Evolutionary conservation across 2,113 vertebrate species (phyloP), one percentile per base, ranked within the genome.

Genomic region (Thunnus thynnus): DNA sequence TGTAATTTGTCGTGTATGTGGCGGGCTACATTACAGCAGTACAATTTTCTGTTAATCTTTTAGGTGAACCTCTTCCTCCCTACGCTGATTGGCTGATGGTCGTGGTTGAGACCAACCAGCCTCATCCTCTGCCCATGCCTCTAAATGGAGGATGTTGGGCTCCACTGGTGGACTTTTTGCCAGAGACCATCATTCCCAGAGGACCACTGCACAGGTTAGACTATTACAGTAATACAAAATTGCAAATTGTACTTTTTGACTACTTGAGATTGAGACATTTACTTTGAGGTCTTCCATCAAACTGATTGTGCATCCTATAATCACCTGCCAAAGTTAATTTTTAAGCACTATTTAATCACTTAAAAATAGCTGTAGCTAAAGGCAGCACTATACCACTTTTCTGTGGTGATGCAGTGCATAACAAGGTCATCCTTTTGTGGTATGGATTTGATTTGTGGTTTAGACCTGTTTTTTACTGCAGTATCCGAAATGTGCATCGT

Each of bases 61-160:
- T 56, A 99, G 98, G 97, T 93, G 98, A 99, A 86, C 97, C 97
- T 0, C 88, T 97, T 73, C 97, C 97, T 52, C 97, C 97, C 0
- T 99, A 98, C 61, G 96, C 96, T 51, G 96, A 97, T 67, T 99
- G 98, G 98, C 89, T 99, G 80, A 85, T 97, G 84, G 96, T 93
- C 66, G 97, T 99, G 12, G 92, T 96, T 58, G 98, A 99, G 84
- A 96, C 94, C 88, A 99, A 98, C 74, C 96, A 97, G 76, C 96
- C 98, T 0, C 97, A 97, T 71, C 96, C 98, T 18, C 91, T 99
- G 51, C 98, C 98, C 2, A 99, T 99, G 98, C 98, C 98, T 14
- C 94, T 96, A 65, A 98, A 96, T 13, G 97, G 98, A 82, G 98
- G 98, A 2, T 99, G 97, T 30, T 99, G 98, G 98, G 98, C 98